These are phyloP conservation scores for Danio tinwini DNA, from an alignment of 2,797 vertebrate genomes.

Conservation along the genomic window DNA sequence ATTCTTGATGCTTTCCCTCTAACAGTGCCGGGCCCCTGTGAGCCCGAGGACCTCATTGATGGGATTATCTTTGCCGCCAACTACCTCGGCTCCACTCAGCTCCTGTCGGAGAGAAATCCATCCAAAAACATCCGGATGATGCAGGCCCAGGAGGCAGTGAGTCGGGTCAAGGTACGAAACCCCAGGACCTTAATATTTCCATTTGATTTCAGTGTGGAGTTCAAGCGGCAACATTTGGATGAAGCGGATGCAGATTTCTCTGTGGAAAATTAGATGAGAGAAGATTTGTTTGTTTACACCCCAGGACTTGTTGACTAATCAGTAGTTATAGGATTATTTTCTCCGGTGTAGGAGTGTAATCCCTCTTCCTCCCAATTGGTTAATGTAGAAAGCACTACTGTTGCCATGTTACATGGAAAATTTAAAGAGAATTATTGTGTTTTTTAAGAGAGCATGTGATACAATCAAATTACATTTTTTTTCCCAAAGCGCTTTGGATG, in stretches of 20 bases:
- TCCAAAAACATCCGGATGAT: slow-evolving; percentile 99
- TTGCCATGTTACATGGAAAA: slow-evolving; percentile 32
- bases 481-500: slow-evolving; percentile 17
- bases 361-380: slow-evolving; percentile 44
- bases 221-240: neutral
- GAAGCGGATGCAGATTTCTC: slow-evolving; percentile 35
- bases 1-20: slow-evolving; percentile 26
- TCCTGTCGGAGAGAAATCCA: slow-evolving; percentile 96
- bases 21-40: slow-evolving; percentile 96
- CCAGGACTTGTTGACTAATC: slow-evolving; percentile 55
- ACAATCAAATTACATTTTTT: slow-evolving; percentile 3
- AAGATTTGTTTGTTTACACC: slow-evolving; percentile 63
- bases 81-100: slow-evolving; percentile 98
- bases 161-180: slow-evolving; percentile 91
- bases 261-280: slow-evolving; percentile 43
- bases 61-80: slow-evolving; percentile 99
- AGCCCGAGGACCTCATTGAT: slow-evolving; percentile 98
- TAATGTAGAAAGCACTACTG: slow-evolving; percentile 29
- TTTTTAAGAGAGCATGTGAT: slow-evolving; percentile 25
- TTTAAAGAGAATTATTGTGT: slow-evolving; percentile 24
- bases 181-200: slow-evolving; percentile 20
- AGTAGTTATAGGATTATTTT: slow-evolving; percentile 57
- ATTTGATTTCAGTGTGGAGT: slow-evolving; percentile 4
- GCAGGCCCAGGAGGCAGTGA: slow-evolving; percentile 98
- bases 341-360: slow-evolving; percentile 43